phyloP scores from a whole-genome alignment of 2,113 vertebrate species.

The Thalassarche chlororhynchos region DNA sequence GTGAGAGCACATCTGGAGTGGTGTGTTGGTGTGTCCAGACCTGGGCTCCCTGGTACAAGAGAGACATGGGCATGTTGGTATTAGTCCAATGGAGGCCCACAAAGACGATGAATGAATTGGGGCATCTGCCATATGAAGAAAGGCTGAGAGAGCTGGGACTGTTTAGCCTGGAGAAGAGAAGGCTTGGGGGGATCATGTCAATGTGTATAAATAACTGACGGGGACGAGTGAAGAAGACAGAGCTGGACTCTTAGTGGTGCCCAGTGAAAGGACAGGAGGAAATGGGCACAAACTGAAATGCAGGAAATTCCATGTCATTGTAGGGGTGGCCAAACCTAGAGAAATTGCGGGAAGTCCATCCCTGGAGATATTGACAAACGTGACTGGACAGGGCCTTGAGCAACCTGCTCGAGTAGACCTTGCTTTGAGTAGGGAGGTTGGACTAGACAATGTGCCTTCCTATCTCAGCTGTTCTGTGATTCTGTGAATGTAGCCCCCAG shows the following conservation, averaged over 20 bases:
- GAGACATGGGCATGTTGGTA: accelerated
- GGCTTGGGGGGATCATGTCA: not conserved
- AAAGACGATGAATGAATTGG: not conserved
- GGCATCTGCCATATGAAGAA: not conserved
- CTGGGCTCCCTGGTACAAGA: not conserved
- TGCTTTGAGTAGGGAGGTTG: not conserved
- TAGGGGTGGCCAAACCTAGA: not conserved
- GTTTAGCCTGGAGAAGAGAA: not conserved
- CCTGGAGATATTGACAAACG: not conserved
- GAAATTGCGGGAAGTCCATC: not conserved
- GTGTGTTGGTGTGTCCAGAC: not conserved
- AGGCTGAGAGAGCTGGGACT: not conserved
- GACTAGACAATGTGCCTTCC: not conserved
- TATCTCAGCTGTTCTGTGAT: not conserved
- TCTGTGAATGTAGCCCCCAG: not conserved
- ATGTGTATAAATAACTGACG: not conserved
- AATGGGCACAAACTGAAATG: not conserved
- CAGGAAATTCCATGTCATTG: not conserved
- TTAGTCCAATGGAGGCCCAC: not conserved
- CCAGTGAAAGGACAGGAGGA: not conserved
- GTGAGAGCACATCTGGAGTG: not conserved
- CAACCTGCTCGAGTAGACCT: not conserved
- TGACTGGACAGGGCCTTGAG: not conserved
- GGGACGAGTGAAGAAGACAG: not conserved
- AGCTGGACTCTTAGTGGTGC: not conserved